Base-by-base conservation (phyloP, 2,797 vertebrate genomes). In the Sebastes minor region DNA sequence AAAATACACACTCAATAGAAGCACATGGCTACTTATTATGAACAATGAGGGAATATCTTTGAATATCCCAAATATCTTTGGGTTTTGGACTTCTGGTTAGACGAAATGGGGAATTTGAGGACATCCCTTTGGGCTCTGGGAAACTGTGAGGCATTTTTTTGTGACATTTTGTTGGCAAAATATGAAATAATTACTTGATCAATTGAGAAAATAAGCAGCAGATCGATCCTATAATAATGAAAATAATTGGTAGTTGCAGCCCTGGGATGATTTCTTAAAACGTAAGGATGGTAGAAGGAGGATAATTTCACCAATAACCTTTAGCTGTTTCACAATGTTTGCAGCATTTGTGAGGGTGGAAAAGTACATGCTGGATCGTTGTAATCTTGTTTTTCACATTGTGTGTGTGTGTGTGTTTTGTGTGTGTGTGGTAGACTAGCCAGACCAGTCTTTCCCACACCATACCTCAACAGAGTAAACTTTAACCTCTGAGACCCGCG, bases 401-500 rank as follows among this genome's bases (percentile, higher is more conserved):
- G 0, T n/a, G 60, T 28, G 56, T 59, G 23, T 23, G 56, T 59
- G 13, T 38, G 1, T 59, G 52, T 53, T 22, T 2, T 28, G 1
- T 28, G 56, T 59, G 27, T 38, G 1, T 59, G 49, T 53, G 25
- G 16, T 5, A 8, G 53, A 13, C 20, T 12, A 14, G 32, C 59
- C 77, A 46, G 71, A 79, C 81, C 78, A 28, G 57, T 57, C 74
- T 77, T 56, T 76, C 63, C 88, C 84, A 88, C 84, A 62, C 64
- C 66, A 63, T 76, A 75, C 74, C 85, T 88, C 80, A 75, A 56
- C 85, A 87, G 83, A 68, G 71, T 89, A 70, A 94, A 91, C 94
- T 91, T 90, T 93, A 73, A 94, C 92, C 91, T 86, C 84, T 53
- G 85, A 88, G 88, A 87, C 86, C 90, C 71, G 12, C 1, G 20